Percentiles rank a stretch among this genome's conserved stretches.
phyloP scores from a whole-genome alignment of 2,113 vertebrate genomes.

The Gymnobelideus leadbeateri region DNA sequence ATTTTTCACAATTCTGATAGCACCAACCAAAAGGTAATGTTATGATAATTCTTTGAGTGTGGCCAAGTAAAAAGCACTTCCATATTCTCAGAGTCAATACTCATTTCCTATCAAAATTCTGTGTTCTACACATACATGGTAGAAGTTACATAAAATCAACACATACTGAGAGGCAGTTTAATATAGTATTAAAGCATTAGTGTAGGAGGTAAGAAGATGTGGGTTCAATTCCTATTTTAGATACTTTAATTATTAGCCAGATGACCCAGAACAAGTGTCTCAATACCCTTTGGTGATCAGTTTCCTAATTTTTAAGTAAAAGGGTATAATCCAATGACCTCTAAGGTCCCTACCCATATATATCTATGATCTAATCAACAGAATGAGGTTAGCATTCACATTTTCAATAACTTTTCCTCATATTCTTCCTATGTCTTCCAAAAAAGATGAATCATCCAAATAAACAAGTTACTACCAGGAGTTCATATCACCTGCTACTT shows the following conservation, averaged over 20 bases:
- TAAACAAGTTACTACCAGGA: not conserved
- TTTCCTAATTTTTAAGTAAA: not conserved
- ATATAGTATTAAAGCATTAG: not conserved
- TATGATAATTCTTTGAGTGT: not conserved
- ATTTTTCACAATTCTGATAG: not conserved
- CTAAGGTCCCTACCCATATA: not conserved
- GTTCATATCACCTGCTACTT: not conserved
- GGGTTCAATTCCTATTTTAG: not conserved
- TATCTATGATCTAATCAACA: not conserved
- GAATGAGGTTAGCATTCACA: no score
- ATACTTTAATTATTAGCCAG: not conserved
- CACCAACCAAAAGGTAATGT: not conserved
- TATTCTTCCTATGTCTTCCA: not conserved
- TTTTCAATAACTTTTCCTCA: not conserved
- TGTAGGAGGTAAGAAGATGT: not conserved
- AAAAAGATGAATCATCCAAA: not conserved
- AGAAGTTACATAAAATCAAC: not conserved
- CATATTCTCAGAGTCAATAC: not conserved
- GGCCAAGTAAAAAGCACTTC: not conserved
- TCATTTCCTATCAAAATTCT: not conserved
- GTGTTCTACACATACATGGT: not conserved
- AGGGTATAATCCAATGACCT: not conserved
- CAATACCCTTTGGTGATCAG: not conserved
- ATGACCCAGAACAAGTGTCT: not conserved
- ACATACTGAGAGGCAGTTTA: not conserved